These are phyloP conservation scores for Oscheius sp. DNA, from an alignment of 1,140 invertebrate genomes.

Conservation along the genomic window DNA sequence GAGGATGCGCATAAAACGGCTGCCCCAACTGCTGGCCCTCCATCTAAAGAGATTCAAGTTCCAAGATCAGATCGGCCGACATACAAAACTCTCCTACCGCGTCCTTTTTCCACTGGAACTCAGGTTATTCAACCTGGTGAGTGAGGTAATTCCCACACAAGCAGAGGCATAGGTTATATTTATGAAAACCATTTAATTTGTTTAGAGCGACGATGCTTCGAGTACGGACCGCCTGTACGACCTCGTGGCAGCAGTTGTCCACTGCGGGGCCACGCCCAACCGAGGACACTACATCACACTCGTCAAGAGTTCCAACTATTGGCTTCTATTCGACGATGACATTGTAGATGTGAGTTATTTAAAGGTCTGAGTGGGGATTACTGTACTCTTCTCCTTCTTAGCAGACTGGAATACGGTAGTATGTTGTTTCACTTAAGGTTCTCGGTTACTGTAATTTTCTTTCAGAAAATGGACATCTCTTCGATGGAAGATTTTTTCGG, in stretches of 20 bases:
- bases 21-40: slow-evolving; percentile 92
- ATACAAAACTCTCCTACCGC: slow-evolving; percentile 96
- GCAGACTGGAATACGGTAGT: too few relatives aligned
- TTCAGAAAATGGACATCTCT: slow-evolving; percentile 94
- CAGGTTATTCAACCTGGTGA: slow-evolving; percentile 92
- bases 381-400: too few relatives aligned
- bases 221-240: slow-evolving; percentile 96
- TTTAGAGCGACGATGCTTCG: slow-evolving; percentile 73
- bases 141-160: too few relatives aligned
- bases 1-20: slow-evolving; percentile 91
- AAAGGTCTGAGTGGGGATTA: too few relatives aligned
- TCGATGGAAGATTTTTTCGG: slow-evolving; percentile 99
- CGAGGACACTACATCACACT: slow-evolving; percentile 99
- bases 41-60: slow-evolving; percentile 99
- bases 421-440: too few relatives aligned
- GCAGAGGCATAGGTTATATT: slow-evolving; percentile 9
- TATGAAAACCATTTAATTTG: slow-evolving; percentile 3
- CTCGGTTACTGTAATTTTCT: too few relatives aligned
- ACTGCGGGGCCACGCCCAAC: slow-evolving; percentile 97
- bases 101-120: slow-evolving; percentile 97
- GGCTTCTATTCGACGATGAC: slow-evolving; percentile 99
- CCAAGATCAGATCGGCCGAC: slow-evolving; percentile 94
- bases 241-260: slow-evolving; percentile 95
- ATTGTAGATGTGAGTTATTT: slow-evolving; percentile 88
- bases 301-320: slow-evolving; percentile 97